These are phyloP conservation scores for Plagodis dolabraria DNA, from an alignment of 2,888 invertebrate species.

Conservation along the genomic window DNA sequence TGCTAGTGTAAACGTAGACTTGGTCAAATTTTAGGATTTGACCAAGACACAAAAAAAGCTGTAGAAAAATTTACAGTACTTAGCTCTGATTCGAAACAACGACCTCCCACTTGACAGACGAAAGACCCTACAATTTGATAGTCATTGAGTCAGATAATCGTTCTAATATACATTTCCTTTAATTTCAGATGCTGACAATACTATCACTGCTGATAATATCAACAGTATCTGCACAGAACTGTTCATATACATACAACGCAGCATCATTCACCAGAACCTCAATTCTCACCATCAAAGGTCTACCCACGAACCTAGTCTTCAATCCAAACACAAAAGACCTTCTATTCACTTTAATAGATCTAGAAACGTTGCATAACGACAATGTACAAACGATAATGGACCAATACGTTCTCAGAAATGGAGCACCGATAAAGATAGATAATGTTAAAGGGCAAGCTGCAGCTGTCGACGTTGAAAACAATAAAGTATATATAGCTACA, in stretches of 20 bases:
- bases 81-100: too few relatives aligned
- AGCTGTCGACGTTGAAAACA: slow-evolving; percentile 61
- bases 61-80: too few relatives aligned
- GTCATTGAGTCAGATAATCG: too few relatives aligned
- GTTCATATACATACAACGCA: slow-evolving; percentile 58
- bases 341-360: slow-evolving; percentile 71
- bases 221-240: slow-evolving; percentile 59
- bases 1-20: too few relatives aligned
- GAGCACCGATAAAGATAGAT: slow-evolving; percentile 64
- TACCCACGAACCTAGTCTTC: slow-evolving; percentile 71
- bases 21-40: too few relatives aligned
- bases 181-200: slow-evolving; percentile 55
- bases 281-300: slow-evolving; percentile 68
- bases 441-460: slow-evolving; percentile 72
- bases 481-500: slow-evolving; percentile 69
- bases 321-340: slow-evolving; percentile 64
- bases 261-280: slow-evolving; percentile 56
- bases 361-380: slow-evolving; percentile 71
- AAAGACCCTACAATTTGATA: too few relatives aligned
- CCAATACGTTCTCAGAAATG: slow-evolving; percentile 66
- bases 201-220: slow-evolving; percentile 56
- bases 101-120: too few relatives aligned
- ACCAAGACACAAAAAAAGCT: too few relatives aligned
- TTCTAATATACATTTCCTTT: not conserved
- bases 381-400: slow-evolving; percentile 77